These are phyloP conservation scores for Megalopta genalis DNA, from an alignment of 1,140 invertebrate genomes.

Conservation along the genomic window DNA sequence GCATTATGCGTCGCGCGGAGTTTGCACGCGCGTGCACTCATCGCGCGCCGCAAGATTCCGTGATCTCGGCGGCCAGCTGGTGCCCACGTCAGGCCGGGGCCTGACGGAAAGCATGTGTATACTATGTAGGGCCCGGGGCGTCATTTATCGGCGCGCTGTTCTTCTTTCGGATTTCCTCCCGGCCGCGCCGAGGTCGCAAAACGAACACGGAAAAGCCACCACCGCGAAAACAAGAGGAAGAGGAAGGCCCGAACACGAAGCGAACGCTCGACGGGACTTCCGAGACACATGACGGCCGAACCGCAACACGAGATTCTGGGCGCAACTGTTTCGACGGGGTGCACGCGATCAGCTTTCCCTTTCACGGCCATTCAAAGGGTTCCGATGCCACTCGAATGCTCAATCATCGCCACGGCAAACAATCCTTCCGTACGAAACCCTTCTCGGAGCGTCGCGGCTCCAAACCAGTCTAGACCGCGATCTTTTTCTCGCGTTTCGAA, in stretches of 20 bases:
- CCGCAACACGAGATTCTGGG: slow-evolving; percentile 58
- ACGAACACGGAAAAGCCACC: slow-evolving; percentile 9
- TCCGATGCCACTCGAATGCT: too few relatives aligned
- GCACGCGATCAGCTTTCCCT: slow-evolving; percentile 48
- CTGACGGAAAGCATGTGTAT: background rate
- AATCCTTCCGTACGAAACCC: too few relatives aligned
- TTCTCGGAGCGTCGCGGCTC: too few relatives aligned
- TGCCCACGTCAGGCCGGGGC: too few relatives aligned
- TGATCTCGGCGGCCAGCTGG: slow-evolving; percentile 61
- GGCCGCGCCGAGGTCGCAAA: slow-evolving; percentile 59
- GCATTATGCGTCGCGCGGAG: slow-evolving; percentile 12
- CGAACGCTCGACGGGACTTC: background rate
- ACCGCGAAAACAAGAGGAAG: background rate
- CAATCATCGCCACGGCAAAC: too few relatives aligned
- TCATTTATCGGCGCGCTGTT: slow-evolving; percentile 40
- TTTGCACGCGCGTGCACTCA: slow-evolving; percentile 50
- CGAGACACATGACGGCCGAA: slow-evolving; percentile 60
- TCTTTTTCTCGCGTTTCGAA: too few relatives aligned
- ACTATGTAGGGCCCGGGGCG: slow-evolving; percentile 18
- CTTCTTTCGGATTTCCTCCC: slow-evolving; percentile 55
- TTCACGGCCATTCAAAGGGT: background rate
- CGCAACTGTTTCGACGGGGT: slow-evolving; percentile 51
- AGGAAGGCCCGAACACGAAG: background rate
- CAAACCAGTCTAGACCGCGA: too few relatives aligned
- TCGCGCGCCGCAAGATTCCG: slow-evolving; percentile 39